Evolutionary conservation across 2,888 invertebrate species (phyloP).

Genomic region (Eupithecia pulchellata): DNA sequence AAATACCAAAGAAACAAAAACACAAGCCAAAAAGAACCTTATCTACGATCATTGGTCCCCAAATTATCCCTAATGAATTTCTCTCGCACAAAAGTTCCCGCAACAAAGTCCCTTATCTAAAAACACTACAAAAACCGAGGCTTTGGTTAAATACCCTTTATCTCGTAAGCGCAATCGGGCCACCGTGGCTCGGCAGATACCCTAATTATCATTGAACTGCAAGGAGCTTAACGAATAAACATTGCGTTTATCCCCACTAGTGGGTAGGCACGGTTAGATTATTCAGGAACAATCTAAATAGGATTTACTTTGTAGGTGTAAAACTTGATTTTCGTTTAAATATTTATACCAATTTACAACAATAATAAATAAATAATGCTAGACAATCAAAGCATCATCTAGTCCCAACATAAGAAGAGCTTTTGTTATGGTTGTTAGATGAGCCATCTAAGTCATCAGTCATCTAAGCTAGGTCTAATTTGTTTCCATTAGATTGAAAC

Average conservation of each 20-base stretch:
- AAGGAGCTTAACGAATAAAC: conserved; percentile 7
- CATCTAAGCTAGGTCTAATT: too few species aligned
- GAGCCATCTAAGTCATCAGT: too few species aligned
- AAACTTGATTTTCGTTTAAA: too few species aligned
- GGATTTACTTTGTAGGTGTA: too few species aligned
- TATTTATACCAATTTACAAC: too few species aligned
- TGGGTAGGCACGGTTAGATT: not conserved
- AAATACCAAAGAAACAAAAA: not conserved
- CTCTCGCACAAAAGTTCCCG: conserved; percentile 12
- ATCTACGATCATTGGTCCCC: conserved; percentile 18
- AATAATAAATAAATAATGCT: too few species aligned
- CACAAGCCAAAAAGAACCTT: conserved; percentile 1
- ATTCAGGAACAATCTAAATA: not conserved
- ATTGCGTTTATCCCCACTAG: not conserved
- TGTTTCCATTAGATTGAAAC: too few species aligned
- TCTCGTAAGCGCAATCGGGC: conserved; percentile 37
- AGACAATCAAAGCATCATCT: too few species aligned
- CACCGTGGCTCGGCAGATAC: not conserved
- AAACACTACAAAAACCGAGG: conserved; percentile 44
- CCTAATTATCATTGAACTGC: conserved; percentile 12
- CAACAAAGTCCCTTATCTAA: conserved; percentile 38
- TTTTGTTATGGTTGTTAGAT: too few species aligned
- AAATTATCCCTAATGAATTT: conserved; percentile 17
- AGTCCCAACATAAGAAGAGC: too few species aligned
- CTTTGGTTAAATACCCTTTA: conserved; percentile 47